phyloP scores from a whole-genome alignment of 30 jellyfish, hydroid and myxozoan species.

The Morbakka virulenta region DNA sequence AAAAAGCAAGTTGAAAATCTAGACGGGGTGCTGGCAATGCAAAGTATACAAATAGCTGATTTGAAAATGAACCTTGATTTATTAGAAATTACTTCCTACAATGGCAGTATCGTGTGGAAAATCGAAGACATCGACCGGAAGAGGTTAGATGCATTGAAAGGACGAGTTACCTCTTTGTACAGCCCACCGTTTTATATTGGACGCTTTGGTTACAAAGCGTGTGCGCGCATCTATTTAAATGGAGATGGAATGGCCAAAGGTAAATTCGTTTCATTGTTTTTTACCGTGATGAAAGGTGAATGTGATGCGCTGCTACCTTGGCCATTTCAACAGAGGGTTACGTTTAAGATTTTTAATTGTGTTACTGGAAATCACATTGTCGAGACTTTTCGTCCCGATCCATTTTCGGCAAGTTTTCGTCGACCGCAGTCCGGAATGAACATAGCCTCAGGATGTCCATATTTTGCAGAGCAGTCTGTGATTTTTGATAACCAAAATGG shows the following conservation, averaged over 20 bases:
- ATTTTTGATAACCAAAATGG: too few relatives aligned
- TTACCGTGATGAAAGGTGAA: constrained; percentile 83
- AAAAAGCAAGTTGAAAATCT: constrained; percentile 29
- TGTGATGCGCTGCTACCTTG: constrained; percentile 75
- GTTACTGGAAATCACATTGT: constrained; percentile 41
- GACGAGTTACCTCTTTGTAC: constrained; percentile 67
- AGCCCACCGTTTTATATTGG: constrained; percentile 83
- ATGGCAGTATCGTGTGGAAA: constrained; percentile 72
- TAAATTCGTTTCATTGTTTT: constrained; percentile 67
- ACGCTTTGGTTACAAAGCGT: constrained; percentile 76
- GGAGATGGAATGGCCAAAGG: constrained; percentile 98
- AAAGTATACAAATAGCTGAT: constrained; percentile 52
- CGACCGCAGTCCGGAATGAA: constrained; percentile 76
- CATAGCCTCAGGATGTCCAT: constrained; percentile 98
- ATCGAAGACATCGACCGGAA: constrained; percentile 37
- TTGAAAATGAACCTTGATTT: constrained; percentile 26
- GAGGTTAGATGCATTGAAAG: constrained; percentile 64
- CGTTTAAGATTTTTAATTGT: constrained; percentile 53
- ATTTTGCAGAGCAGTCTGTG: too few relatives aligned
- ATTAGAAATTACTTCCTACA: constrained; percentile 53
- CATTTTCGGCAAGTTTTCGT: constrained; percentile 74
- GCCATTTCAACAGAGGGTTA: constrained; percentile 84
- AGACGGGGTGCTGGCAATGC: constrained; percentile 46
- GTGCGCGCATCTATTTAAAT: constrained; percentile 82
- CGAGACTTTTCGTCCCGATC: constrained; percentile 82